phyloP scores from a whole-genome alignment of 2,888 invertebrate species.

The Nomada ruficornis region DNA sequence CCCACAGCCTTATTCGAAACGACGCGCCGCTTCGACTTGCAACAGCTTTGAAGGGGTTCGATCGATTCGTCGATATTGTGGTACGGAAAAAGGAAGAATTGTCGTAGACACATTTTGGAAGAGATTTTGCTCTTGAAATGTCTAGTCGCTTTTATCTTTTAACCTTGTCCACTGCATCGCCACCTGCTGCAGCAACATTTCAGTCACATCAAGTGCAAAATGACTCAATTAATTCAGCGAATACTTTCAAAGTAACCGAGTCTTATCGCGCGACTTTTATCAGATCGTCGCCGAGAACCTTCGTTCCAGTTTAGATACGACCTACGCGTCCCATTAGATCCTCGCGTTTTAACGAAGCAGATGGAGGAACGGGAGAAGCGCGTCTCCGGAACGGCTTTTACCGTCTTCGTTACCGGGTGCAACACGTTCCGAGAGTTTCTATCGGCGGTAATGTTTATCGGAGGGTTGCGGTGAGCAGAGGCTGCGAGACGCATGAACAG shows the following conservation, averaged over 20 bases:
- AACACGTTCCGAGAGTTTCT: slow-evolving; percentile 49
- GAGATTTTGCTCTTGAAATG: too few species aligned
- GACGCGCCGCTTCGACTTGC: slow-evolving; percentile 40
- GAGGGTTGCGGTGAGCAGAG: slow-evolving; percentile 32
- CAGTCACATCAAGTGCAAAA: not conserved
- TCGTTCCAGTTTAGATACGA: not conserved
- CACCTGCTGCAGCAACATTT: not conserved
- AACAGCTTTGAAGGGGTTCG: not conserved
- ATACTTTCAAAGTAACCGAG: not conserved
- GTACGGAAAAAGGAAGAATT: not conserved
- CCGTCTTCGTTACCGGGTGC: slow-evolving; percentile 34
- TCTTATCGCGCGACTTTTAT: not conserved
- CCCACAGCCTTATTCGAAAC: slow-evolving; percentile 28
- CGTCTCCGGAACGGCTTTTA: slow-evolving; percentile 25
- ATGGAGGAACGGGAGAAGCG: not conserved
- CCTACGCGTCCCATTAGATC: not conserved
- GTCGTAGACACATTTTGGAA: not conserved
- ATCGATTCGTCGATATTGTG: not conserved
- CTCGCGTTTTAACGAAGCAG: slow-evolving; percentile 21
- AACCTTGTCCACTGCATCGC: too few species aligned
- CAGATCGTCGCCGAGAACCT: not conserved
- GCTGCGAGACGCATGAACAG: slow-evolving; percentile 55
- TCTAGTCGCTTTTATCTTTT: too few species aligned
- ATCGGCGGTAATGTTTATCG: slow-evolving; percentile 43
- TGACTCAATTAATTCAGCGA: slow-evolving; percentile 11